Evolutionary conservation across 2,888 invertebrate species (phyloP).

Genomic region (Andrena camellia): DNA sequence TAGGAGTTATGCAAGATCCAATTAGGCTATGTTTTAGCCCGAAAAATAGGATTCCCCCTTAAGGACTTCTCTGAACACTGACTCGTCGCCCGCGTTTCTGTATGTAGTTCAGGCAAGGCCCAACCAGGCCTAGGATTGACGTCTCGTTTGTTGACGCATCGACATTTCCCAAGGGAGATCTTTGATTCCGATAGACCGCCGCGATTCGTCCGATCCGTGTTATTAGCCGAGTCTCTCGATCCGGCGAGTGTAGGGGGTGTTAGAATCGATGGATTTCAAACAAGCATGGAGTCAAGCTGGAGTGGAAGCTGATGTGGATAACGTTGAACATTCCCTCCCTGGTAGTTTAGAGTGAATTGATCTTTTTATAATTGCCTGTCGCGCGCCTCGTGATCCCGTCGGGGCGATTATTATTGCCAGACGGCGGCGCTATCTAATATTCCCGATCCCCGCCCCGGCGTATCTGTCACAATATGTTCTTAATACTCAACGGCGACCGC

Average conservation of each 20-base stretch:
- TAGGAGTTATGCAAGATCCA: no score
- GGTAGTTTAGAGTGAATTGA: conserved; percentile 34
- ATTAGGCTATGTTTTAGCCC: no score
- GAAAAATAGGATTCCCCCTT: no score
- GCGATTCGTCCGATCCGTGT: conserved; percentile 36
- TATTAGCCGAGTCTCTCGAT: conserved; percentile 41
- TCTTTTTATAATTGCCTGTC: conserved; percentile 58
- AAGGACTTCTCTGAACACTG: no score
- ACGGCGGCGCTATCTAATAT: conserved; percentile 26
- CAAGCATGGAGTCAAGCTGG: conserved; percentile 11
- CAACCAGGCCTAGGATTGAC: conserved; percentile 54
- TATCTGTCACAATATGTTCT: conserved; percentile 66
- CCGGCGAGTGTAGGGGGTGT: neutral
- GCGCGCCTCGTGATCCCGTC: conserved; percentile 36
- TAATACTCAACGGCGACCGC: conserved; percentile 61
- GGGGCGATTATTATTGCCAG: conserved; percentile 22
- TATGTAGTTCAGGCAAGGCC: neutral
- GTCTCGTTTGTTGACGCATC: conserved; percentile 65
- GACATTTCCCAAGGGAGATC: conserved; percentile 64
- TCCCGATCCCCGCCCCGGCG: conserved; percentile 29
- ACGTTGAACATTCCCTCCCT: neutral
- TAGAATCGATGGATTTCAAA: conserved; percentile 18
- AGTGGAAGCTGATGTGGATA: neutral
- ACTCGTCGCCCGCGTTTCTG: no score
- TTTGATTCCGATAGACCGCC: conserved; percentile 58